Evolutionary conservation across 2,113 vertebrate genomes (phyloP).

Genomic region (Dicaeum eximium): DNA sequence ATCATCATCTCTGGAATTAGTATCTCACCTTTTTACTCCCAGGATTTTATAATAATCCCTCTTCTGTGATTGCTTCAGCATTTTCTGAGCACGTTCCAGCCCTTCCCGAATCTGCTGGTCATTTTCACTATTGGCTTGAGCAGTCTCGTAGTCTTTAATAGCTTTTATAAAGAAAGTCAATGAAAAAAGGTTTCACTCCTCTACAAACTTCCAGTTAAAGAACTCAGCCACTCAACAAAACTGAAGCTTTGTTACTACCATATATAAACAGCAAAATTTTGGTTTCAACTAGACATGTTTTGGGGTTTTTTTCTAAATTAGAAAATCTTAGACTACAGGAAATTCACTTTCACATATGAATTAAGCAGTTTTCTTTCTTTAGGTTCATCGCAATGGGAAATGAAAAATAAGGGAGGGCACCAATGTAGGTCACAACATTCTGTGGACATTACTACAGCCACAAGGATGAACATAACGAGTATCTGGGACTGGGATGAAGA

Average conservation of each 20-base stretch:
- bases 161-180: conserved; percentile 69
- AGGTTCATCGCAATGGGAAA: neutral
- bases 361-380: neutral
- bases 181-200: neutral
- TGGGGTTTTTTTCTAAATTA: rapidly evolving
- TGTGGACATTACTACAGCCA: neutral
- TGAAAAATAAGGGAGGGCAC: neutral
- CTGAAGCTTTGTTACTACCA: neutral
- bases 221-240: neutral
- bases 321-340: neutral
- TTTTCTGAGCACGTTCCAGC: conserved; percentile 88
- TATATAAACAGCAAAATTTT: neutral
- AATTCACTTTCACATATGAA: neutral
- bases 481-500: neutral
- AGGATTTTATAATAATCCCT: conserved; percentile 98
- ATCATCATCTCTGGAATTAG: neutral
- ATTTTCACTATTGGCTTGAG: conserved; percentile 86
- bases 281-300: neutral
- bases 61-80: conserved; percentile 94
- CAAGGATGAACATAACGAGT: neutral
- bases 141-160: conserved; percentile 90
- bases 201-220: neutral
- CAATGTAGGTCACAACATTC: neutral
- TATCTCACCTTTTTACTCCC: conserved; percentile 91
- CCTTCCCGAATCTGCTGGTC: conserved; percentile 92